Conservation (phyloP, 2,797 vertebrate species). For the Cygnus olor region DNA sequence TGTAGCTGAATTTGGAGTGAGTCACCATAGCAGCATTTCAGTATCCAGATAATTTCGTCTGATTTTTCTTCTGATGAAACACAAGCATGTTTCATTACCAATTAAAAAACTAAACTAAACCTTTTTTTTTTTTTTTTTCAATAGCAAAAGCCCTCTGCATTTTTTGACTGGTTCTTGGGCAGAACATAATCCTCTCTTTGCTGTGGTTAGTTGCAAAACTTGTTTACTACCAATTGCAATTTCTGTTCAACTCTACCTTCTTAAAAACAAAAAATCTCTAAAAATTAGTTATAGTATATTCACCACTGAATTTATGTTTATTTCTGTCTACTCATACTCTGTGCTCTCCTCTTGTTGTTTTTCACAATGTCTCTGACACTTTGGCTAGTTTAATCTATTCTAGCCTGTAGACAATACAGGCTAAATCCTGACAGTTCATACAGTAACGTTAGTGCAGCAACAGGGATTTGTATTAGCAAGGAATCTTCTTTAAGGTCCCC, state of each 20-base stretch:
- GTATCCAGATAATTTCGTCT: not conserved
- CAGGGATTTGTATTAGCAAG: slow-evolving; percentile 39
- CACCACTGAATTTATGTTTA: not conserved
- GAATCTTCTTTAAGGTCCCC: slow-evolving; percentile 12
- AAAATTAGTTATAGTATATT: not conserved
- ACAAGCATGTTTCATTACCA: not conserved
- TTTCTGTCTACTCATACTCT: not conserved
- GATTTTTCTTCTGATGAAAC: slow-evolving; percentile 8
- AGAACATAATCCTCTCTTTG: not conserved
- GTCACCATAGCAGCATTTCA: slow-evolving; percentile 15
- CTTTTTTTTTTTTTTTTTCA: not conserved
- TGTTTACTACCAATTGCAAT: not conserved
- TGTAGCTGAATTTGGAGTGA: not conserved
- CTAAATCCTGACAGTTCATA: slow-evolving; percentile 38
- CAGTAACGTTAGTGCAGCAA: slow-evolving; percentile 6
- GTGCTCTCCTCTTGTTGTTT: not conserved
- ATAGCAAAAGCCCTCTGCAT: not conserved
- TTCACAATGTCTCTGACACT: not conserved
- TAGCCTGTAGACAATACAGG: slow-evolving; percentile 40
- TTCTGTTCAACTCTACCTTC: not conserved
- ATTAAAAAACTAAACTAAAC: not conserved
- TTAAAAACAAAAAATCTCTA: not conserved
- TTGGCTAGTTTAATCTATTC: slow-evolving; percentile 1
- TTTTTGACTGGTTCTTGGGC: not conserved
- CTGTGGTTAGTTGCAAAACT: not conserved